Percentiles rank a stretch among this genome's conserved stretches.
phyloP scores from a whole-genome alignment of 1,140 invertebrate genomes.

The Drosophila ficusphila region DNA sequence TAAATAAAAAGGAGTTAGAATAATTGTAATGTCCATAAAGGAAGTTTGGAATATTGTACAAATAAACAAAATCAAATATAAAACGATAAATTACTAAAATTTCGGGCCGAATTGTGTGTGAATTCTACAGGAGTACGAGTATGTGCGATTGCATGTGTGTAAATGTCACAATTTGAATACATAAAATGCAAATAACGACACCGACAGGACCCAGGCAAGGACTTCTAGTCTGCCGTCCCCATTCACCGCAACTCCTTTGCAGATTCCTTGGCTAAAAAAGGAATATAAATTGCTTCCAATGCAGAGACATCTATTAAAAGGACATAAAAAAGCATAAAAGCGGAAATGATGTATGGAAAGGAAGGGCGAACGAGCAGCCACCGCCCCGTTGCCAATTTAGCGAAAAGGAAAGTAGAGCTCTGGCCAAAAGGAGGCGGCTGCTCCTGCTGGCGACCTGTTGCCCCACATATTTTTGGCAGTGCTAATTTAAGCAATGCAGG shows the following conservation, averaged over 20 bases:
- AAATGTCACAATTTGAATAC: constrained; percentile 82
- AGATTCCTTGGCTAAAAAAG: constrained; percentile 46
- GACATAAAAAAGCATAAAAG: constrained; percentile 73
- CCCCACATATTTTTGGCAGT: constrained; percentile 65
- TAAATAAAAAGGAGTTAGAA: too few relatives aligned
- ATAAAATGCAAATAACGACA: constrained; percentile 76
- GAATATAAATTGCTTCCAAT: constrained; percentile 73
- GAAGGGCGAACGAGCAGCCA: not conserved
- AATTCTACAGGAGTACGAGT: not conserved
- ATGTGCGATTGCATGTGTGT: constrained; percentile 56
- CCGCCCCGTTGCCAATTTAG: constrained; percentile 30
- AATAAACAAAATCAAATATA: too few relatives aligned
- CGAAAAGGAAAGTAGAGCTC: constrained; percentile 59
- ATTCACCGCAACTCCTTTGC: constrained; percentile 25
- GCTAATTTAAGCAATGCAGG: constrained; percentile 72
- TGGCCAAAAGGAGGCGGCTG: constrained; percentile 7
- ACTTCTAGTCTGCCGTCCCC: constrained; percentile 20
- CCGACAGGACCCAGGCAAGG: constrained; percentile 44
- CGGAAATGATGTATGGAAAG: constrained; percentile 75
- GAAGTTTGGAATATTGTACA: too few relatives aligned
- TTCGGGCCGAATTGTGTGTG: constrained; percentile 6
- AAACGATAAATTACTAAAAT: not conserved
- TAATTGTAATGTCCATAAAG: too few relatives aligned
- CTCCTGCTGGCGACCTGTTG: constrained; percentile 64
- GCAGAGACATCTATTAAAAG: constrained; percentile 80